phyloP scores from a whole-genome alignment of 2,113 vertebrate species.

The Pavo muticus region DNA sequence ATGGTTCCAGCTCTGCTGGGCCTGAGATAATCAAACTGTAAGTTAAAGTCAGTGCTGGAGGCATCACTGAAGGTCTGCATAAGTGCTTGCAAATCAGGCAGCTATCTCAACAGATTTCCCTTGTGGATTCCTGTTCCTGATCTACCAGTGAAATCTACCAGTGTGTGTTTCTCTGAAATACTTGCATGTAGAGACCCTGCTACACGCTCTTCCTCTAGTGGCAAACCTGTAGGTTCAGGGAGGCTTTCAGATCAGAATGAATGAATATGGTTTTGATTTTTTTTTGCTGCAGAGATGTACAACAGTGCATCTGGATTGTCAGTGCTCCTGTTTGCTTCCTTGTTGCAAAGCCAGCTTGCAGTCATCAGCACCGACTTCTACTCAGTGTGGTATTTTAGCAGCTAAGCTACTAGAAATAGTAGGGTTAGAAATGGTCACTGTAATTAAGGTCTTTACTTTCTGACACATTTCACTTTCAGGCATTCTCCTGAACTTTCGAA shows the following conservation, averaged over 20 bases:
- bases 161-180: background rate
- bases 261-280: no score
- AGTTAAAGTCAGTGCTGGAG: background rate
- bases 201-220: background rate
- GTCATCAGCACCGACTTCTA: background rate
- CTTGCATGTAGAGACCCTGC: background rate
- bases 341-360: background rate
- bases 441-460: slow-evolving; percentile 37
- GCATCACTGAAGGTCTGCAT: background rate
- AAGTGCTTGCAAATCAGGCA: background rate
- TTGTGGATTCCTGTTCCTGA: background rate
- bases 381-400: background rate
- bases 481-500: background rate
- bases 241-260: background rate
- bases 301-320: background rate
- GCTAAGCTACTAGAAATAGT: background rate
- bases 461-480: background rate
- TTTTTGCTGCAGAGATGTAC: background rate
- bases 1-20: background rate
- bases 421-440: background rate
- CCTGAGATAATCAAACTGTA: background rate
- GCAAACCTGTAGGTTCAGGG: rapidly evolving
- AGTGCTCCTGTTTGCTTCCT: background rate
- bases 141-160: background rate
- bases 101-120: background rate